Evolutionary conservation across 1,140 invertebrate genomes (phyloP).

Genomic region (Drosophila rufa): DNA sequence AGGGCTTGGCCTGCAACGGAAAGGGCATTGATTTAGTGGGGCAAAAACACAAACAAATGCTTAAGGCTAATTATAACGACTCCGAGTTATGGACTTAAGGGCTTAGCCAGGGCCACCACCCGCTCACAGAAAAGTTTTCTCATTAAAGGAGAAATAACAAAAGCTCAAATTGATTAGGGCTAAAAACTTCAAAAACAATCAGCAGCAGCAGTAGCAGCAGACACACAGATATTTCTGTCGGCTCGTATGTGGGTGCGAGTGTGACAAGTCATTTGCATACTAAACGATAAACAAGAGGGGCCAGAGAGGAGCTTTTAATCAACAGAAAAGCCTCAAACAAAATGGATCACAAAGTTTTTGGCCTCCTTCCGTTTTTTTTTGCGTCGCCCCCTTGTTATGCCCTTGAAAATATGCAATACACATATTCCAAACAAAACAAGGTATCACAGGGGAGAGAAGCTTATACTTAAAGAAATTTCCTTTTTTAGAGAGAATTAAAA

Average conservation of each 20-base stretch:
- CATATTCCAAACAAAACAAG: slow-evolving; percentile 46
- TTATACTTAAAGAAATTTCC: slow-evolving; percentile 5
- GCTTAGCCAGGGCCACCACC: slow-evolving; percentile 14
- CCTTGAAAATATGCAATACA: slow-evolving; percentile 47
- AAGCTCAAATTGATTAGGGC: slow-evolving; percentile 80
- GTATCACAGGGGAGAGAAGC: slow-evolving; percentile 19
- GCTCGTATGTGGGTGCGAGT: slow-evolving; percentile 6
- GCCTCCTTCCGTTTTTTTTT: slow-evolving; percentile 8
- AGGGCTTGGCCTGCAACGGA: slow-evolving; percentile 73
- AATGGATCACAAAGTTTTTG: slow-evolving; percentile 68
- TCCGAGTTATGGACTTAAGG: slow-evolving; percentile 45
- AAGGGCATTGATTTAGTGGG: slow-evolving; percentile 32
- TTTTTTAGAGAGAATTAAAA: not conserved
- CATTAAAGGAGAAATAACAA: slow-evolving; percentile 67
- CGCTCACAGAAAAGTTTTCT: slow-evolving; percentile 64
- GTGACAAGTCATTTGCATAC: slow-evolving; percentile 75
- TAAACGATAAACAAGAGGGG: slow-evolving; percentile 58
- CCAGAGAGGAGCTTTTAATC: slow-evolving; percentile 60
- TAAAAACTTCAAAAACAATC: slow-evolving; percentile 80
- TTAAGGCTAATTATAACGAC: slow-evolving; percentile 70
- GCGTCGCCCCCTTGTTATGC: not conserved
- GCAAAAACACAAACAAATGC: slow-evolving; percentile 55
- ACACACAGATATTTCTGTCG: slow-evolving; percentile 24
- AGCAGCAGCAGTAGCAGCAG: slow-evolving; percentile 50
- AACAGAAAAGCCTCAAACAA: slow-evolving; percentile 73